Base-by-base conservation (phyloP, 2,888 invertebrate genomes). In the Temnothorax ravouxi region DNA sequence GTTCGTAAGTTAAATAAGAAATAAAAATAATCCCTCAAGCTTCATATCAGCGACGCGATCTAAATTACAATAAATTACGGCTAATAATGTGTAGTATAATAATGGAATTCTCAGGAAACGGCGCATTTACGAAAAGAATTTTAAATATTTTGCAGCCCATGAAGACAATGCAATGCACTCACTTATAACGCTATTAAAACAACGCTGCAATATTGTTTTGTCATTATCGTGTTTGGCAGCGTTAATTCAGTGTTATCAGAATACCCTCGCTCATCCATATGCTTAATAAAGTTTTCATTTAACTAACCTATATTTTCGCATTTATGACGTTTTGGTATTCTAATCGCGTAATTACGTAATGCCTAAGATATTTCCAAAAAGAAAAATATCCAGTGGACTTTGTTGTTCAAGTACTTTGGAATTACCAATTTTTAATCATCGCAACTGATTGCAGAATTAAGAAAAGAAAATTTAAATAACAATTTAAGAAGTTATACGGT, bases 11-110 rank as follows among this genome's bases (percentile, higher is more conserved):
- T 41, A 29, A 25, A 67, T 29, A 29, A 67, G 21, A 56, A 64
- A 41, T 25, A 38, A 13, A 52, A 76, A 34, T 21, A n/a, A 41
- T 25, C 59, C 72, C 59, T 71, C 71, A 59, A 80, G 71, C 79
- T 71, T 71, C 79, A 54, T 38, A 59, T 50, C 47, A n/a, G 6
- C 34, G 38, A 47, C 9, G 25, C 15, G 29, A 47, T 1, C 1
- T n/a, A 67, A 66, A 77, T 38, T 38, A 50, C 2, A 13, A 38
- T 34, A 47, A 71, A 29, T 29, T 21, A 29, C 21, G 11, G 5
- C 11, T 67, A 66, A 18, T 9, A 29, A 54, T 29, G 44, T 44
- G 13, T 77, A 6, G 4, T 15, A 59, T 44, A 61, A 77, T 25
- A 50, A 13, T 2, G 15, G 8, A 41, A 59, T 38, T 25, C 0